Conservation (phyloP, 2,113 vertebrate species). For the Oncorhynchus clarkii region DNA sequence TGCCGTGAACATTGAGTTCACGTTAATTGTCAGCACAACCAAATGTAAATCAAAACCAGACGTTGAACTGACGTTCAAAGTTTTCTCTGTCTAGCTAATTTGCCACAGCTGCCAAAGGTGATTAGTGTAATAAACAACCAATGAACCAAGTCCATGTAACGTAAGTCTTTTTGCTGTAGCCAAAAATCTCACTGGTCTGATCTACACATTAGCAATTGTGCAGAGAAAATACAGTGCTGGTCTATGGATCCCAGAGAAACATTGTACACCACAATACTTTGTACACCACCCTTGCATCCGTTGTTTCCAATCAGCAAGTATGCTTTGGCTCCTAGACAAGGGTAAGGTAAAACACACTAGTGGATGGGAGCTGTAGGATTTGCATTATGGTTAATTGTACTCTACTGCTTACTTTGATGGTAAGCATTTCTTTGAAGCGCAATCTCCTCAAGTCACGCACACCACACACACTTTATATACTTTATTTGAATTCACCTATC, state of each 20-base stretch:
- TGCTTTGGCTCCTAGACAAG: neutral
- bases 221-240: neutral
- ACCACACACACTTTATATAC: neutral
- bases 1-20: too few species aligned
- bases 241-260: neutral
- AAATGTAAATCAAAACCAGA: too few species aligned
- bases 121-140: neutral
- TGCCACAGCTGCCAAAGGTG: neutral
- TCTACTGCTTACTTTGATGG: neutral
- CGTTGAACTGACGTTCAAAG: too few species aligned
- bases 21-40: too few species aligned
- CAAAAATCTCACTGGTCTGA: neutral
- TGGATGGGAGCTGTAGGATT: neutral
- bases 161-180: neutral
- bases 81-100: neutral
- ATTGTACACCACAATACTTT: neutral
- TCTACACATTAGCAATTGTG: neutral
- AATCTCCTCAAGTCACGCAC: neutral
- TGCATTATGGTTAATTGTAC: neutral
- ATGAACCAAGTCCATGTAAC: neutral
- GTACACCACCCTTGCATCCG: neutral
- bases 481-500: too few species aligned
- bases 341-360: neutral
- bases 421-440: neutral
- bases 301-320: slow-evolving; percentile 13